A percentile compares a stretch with the other conserved stretches of the same genome.
Evolutionary conservation across 2,888 invertebrate species (phyloP).

Genomic region (Lathronympha strigana): DNA sequence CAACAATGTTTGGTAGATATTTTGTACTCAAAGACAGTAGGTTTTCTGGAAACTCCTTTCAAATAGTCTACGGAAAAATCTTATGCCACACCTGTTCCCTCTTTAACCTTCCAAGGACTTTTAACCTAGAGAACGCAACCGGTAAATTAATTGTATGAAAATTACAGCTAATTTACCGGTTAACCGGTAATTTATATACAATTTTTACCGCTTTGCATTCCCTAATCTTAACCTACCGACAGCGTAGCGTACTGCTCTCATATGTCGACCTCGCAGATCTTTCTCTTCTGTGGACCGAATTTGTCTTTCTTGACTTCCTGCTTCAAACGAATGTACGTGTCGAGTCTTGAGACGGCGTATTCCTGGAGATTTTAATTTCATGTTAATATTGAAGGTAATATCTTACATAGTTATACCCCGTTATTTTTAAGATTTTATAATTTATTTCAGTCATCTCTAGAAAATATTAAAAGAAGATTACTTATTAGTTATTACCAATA

Average conservation of each 20-base stretch:
- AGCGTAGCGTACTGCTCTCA: conserved; percentile 59
- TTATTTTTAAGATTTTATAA: too few relatives aligned
- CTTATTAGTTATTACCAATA: too few relatives aligned
- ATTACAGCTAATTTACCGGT: too few relatives aligned
- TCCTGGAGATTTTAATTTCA: conserved; percentile 77
- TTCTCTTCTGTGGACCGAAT: conserved; percentile 72
- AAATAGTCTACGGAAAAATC: background rate
- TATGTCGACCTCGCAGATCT: conserved; percentile 81
- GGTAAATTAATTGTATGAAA: too few relatives aligned
- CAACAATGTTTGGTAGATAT: background rate
- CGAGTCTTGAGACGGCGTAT: conserved; percentile 86
- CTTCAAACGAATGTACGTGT: conserved; percentile 86
- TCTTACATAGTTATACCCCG: too few relatives aligned
- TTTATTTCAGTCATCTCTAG: too few relatives aligned
- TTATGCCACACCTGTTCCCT: background rate
- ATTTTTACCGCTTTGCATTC: too few relatives aligned
- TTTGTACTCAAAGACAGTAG: background rate
- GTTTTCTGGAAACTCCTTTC: background rate
- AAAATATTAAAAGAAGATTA: too few relatives aligned
- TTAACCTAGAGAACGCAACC: too few relatives aligned
- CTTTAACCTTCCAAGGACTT: conserved; percentile 1
- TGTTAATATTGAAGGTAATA: too few relatives aligned
- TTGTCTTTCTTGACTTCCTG: conserved; percentile 81
- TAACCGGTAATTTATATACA: too few relatives aligned
- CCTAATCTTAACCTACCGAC: conserved; percentile 43